Evolutionary conservation across 2,797 vertebrate species (phyloP).

Genomic region (Melanotaenia trifasciata): DNA sequence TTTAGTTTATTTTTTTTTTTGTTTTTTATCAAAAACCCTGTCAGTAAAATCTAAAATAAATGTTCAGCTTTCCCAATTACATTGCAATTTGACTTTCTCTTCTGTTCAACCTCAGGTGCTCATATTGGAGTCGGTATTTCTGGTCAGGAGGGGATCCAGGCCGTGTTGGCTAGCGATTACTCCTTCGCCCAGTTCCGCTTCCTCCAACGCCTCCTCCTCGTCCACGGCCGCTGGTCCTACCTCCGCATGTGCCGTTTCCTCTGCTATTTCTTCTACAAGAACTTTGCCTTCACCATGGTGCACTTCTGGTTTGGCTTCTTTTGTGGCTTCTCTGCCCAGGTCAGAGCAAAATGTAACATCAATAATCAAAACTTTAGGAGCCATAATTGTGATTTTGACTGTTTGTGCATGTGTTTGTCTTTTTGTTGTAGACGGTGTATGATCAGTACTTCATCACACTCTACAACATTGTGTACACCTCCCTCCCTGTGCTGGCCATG

Average conservation of each 20-base stretch:
- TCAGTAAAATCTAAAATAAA: too few species aligned
- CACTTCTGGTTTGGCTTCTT: conserved; percentile 99
- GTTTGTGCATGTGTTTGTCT: conserved; percentile 38
- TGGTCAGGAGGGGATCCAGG: conserved; percentile 96
- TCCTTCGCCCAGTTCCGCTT: conserved; percentile 97
- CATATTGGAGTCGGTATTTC: conserved; percentile 96
- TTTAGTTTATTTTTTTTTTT: not conserved
- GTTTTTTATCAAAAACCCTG: too few species aligned
- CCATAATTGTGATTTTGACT: conserved; percentile 2
- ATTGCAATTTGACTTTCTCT: not conserved
- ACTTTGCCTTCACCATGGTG: conserved; percentile 99
- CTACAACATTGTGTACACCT: conserved; percentile 97
- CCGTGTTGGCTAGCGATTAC: conserved; percentile 92
- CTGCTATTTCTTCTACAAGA: conserved; percentile 99
- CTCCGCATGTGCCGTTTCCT: conserved; percentile 98
- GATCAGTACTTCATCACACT: conserved; percentile 96
- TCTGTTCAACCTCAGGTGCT: conserved; percentile 80
- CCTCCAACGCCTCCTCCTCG: conserved; percentile 93
- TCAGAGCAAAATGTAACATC: conserved; percentile 49
- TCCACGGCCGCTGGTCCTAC: conserved; percentile 97
- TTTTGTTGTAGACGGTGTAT: conserved; percentile 85
- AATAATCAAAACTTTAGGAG: not conserved
- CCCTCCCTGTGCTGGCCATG: conserved; percentile 96
- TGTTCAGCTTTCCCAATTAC: not conserved
- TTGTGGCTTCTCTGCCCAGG: conserved; percentile 97